Evolutionary conservation across 2,797 vertebrate genomes (phyloP), one percentile per base, ranked within the genome.

Genomic region (Onychomys torridus): DNA sequence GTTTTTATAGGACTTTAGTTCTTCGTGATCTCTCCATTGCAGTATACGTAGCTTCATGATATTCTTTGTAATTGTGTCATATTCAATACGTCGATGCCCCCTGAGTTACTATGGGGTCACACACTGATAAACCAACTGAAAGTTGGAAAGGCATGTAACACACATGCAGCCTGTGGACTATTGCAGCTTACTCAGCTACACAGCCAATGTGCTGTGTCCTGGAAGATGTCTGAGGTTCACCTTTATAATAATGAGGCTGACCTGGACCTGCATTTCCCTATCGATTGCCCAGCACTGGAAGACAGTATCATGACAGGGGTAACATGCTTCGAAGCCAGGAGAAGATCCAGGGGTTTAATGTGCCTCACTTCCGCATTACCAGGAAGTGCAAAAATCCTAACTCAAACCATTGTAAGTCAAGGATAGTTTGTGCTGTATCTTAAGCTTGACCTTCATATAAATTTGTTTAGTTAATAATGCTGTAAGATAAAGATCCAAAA

Each of bases 11-110:
- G n/a, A 37, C 76, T 78, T 25, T 21, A 32, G 76, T 37, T 94
- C 7, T 52, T 61, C 65, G 82, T 73, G 52, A 49, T 46, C 34
- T 71, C 55, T 88, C 32, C 46, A 71, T 23, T 69, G 46, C n/a
- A 11, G 11, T 43, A 6, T 14, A 14, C 1, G 5, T 3, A 78
- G 73, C 67, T 76, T 23, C 61, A 34, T 8, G 49, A 59, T 73
- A 43, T 52, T 84, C 49, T 94, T 34, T 76, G 32, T 27, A 94
- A 86, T 52, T 71, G n/a, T 27, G 52, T 17, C 67, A 13, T 40
- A 19, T 25, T 92, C 40, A 1, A 0, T 57, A 37, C 55, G 73
- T 6, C 2, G 61, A 23, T n/a, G 82, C 59, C 65, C 43, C 40
- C 17, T 27, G 32, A 86, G 46, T 67, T 16, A 27, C 34, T 10